Conservation (phyloP, 2,797 vertebrate genomes). For the Scomberomorus guttatus region DNA sequence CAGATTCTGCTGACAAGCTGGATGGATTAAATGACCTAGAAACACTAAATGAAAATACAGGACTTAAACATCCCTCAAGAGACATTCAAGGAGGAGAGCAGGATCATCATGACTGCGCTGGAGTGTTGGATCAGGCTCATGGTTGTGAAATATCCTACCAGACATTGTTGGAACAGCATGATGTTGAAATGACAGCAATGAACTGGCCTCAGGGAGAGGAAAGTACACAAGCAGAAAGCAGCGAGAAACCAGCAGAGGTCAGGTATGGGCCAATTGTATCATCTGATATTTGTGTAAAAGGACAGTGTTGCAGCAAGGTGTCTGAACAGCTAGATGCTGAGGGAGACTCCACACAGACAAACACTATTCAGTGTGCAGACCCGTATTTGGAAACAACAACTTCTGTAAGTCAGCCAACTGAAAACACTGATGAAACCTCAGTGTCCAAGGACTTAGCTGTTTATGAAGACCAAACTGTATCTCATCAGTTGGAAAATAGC, state of each 20-base stretch:
- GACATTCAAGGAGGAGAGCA: slow-evolving; percentile 41
- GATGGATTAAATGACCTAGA: slow-evolving; percentile 56
- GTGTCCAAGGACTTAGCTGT: slow-evolving; percentile 26
- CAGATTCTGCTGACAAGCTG: slow-evolving; percentile 44
- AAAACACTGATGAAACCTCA: slow-evolving; percentile 21
- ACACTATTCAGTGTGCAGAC: slow-evolving; percentile 35
- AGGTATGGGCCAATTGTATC: slow-evolving; percentile 26
- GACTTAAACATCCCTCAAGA: slow-evolving; percentile 36
- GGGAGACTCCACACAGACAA: slow-evolving; percentile 24
- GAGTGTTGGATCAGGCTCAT: slow-evolving; percentile 44
- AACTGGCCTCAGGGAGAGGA: slow-evolving; percentile 48
- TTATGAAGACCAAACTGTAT: slow-evolving; percentile 26
- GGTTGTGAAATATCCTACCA: slow-evolving; percentile 66
- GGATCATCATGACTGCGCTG: slow-evolving; percentile 28
- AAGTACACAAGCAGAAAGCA: slow-evolving; percentile 45
- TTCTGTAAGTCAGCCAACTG: slow-evolving; percentile 23
- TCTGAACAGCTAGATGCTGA: slow-evolving; percentile 37
- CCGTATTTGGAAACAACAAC: slow-evolving; percentile 16
- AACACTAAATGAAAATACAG: slow-evolving; percentile 58
- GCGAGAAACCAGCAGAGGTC: slow-evolving; percentile 29
- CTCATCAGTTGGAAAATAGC: slow-evolving; percentile 55
- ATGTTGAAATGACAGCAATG: slow-evolving; percentile 52
- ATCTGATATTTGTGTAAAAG: slow-evolving; percentile 52
- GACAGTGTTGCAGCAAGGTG: slow-evolving; percentile 27
- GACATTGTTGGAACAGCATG: slow-evolving; percentile 50